phyloP scores from a whole-genome alignment of 2,797 vertebrate genomes.

The Anniella stebbinsi region DNA sequence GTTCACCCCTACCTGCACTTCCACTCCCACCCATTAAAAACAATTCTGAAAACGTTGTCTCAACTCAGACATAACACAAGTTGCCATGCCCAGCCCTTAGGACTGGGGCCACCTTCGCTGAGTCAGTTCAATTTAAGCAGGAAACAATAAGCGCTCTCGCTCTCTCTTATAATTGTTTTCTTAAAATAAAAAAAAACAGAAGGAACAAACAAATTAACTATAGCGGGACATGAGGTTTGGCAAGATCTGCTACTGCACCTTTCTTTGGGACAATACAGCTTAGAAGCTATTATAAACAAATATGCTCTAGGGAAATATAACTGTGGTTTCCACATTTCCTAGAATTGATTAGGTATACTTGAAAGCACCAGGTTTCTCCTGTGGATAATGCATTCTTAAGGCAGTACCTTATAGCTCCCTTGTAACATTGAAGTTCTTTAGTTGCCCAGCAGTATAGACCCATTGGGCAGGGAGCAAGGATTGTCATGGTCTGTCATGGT shows the following conservation, averaged over 20 bases:
- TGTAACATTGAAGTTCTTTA: too few relatives aligned
- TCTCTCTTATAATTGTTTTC: not conserved
- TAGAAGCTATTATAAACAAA: slow-evolving; percentile 14
- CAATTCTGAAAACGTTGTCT: slow-evolving; percentile 10
- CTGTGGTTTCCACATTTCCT: not conserved
- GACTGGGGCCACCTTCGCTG: not conserved
- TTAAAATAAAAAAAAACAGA: not conserved
- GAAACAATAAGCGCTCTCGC: not conserved
- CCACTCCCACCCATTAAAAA: not conserved
- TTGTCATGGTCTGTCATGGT: too few relatives aligned
- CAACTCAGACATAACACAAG: not conserved
- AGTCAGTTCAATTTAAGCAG: slow-evolving; percentile 1
- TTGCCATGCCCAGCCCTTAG: slow-evolving; percentile 8
- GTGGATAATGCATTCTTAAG: not conserved
- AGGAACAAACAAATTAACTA: slow-evolving; percentile 14
- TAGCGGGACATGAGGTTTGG: not conserved
- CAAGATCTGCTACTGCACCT: not conserved
- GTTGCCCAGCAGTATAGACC: too few relatives aligned
- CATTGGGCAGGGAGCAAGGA: too few relatives aligned
- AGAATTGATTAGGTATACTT: not conserved
- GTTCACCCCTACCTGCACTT: not conserved
- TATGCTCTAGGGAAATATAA: not conserved
- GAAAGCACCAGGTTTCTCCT: not conserved
- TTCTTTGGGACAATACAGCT: not conserved
- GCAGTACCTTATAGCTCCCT: not conserved